Evolutionary conservation across 2,888 invertebrate species (phyloP).

Genomic region (Drosophila multiciliata): DNA sequence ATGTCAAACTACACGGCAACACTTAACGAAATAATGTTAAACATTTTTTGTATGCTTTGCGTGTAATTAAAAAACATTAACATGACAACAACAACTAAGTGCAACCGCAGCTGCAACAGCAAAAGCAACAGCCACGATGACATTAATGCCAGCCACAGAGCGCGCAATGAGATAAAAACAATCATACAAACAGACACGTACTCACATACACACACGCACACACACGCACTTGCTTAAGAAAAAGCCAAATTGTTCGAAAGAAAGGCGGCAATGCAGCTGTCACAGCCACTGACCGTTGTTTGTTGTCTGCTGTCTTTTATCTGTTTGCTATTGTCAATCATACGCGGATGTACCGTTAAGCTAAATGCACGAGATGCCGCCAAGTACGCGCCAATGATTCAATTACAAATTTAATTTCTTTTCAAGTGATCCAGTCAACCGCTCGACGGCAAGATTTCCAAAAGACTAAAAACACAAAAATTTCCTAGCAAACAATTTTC

Average conservation of each 20-base stretch:
- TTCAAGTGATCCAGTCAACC: constrained; percentile 74
- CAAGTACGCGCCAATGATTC: constrained; percentile 5
- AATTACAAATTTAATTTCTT: not conserved
- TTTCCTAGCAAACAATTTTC: constrained; percentile 77
- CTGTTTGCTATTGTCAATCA: constrained; percentile 47
- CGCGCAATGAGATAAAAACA: constrained; percentile 55
- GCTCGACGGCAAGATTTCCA: constrained; percentile 77
- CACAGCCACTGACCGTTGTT: constrained; percentile 16
- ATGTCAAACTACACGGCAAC: constrained; percentile 76
- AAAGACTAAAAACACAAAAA: constrained; percentile 71
- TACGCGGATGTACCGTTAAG: constrained; percentile 37
- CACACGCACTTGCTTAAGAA: constrained; percentile 20
- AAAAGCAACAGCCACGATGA: constrained; percentile 54
- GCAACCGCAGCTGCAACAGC: constrained; percentile 13
- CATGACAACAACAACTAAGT: constrained; percentile 32
- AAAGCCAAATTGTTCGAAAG: constrained; percentile 22
- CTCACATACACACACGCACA: constrained; percentile 16
- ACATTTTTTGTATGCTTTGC: constrained; percentile 55
- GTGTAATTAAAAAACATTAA: constrained; percentile 76
- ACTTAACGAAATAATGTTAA: constrained; percentile 57
- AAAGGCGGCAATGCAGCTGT: constrained; percentile 53
- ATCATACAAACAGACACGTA: constrained; percentile 33
- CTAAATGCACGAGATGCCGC: constrained; percentile 4
- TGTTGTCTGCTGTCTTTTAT: constrained; percentile 2
- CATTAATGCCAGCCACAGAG: constrained; percentile 70